Evolutionary conservation across 2,797 vertebrate genomes (phyloP), one percentile per base, ranked within the genome.

Genomic region (Gallinago stenura): DNA sequence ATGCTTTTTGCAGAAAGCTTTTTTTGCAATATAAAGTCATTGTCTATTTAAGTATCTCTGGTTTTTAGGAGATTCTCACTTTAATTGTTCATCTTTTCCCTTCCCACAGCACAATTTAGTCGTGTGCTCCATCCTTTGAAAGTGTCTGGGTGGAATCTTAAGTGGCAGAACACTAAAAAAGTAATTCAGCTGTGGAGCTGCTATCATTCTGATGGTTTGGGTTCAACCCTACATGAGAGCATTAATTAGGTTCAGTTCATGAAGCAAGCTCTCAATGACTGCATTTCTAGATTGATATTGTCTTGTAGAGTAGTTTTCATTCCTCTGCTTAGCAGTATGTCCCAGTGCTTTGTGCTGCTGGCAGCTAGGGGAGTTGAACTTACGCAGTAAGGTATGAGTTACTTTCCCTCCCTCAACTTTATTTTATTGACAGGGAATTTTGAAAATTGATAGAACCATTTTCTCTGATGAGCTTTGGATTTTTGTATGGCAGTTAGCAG

Each of bases 171-270:
- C 64, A 87, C 91, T 94, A 79, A 90, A 94, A 83, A 89, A 72
- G 83, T 84, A 93, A 90, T 95, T 96, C 80, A 95, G 39, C 83
- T 95, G 70, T 91, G 87, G 91, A 95, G 70, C 87, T 91, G 70
- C 72, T 94, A 33, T 93, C 76, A 79, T 96, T 95, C 90, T 93
- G 77, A 80, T 93, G 48, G 73, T 90, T 95, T 87, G 93, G 81
- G 83, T 96, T 94, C 93, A 93, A 58, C 86, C 56, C 83, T 93
- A 95, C 80, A 83, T 80, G 80, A 65, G 28, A 95, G 77, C 87
- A 93, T 96, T 96, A 94, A 95, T 96, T 95, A 96, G 86, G 80
- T 95, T 90, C 91, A 96, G 91, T 95, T 95, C 95, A 95, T 94
- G 95, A 96, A 95, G 80, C 94, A 95, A 85, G 70, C 64, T 95